A percentile compares a stretch with the other conserved stretches of the same genome.
These are phyloP conservation scores for Lysiphlebus fabarum DNA, from an alignment of 1,140 invertebrate genomes.

Conservation along the genomic window DNA sequence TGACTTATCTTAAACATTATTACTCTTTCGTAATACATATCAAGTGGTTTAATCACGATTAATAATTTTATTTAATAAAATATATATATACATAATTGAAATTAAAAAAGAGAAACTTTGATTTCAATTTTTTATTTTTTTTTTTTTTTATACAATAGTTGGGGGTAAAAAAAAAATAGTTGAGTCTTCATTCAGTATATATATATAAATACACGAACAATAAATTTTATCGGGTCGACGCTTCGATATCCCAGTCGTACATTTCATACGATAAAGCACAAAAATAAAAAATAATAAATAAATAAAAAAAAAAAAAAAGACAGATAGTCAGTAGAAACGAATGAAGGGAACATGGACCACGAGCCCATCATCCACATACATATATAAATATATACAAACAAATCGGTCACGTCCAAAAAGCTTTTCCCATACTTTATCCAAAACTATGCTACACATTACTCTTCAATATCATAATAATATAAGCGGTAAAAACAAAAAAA, in stretches of 20 bases:
- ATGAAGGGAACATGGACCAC: slow-evolving; percentile 12
- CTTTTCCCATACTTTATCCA: slow-evolving; percentile 30
- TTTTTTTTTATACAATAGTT: too few species aligned
- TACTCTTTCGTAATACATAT: too few species aligned
- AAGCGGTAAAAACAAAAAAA: background rate
- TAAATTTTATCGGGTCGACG: slow-evolving; percentile 29
- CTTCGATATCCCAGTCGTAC: slow-evolving; percentile 29
- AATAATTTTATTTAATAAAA: too few species aligned
- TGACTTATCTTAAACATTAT: too few species aligned
- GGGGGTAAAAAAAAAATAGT: slow-evolving; percentile 26
- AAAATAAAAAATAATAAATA: slow-evolving; percentile 22
- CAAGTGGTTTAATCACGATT: too few species aligned
- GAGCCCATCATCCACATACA: slow-evolving; percentile 22
- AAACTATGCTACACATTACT: slow-evolving; percentile 13
- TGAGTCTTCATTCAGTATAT: slow-evolving; percentile 23
- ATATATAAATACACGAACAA: too few species aligned
- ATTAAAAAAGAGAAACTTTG: background rate
- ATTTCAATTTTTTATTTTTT: slow-evolving; percentile 28
- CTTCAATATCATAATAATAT: background rate
- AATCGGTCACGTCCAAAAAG: slow-evolving; percentile 31
- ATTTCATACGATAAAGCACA: slow-evolving; percentile 29
- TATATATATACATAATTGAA: too few species aligned
- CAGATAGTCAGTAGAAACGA: slow-evolving; percentile 18
- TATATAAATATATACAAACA: too few species aligned
- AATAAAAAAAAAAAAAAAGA: slow-evolving; percentile 2